Percentiles rank a stretch among this genome's conserved stretches.
phyloP scores from a whole-genome alignment of 1,140 invertebrate species.

The Bicyclus anynana region DNA sequence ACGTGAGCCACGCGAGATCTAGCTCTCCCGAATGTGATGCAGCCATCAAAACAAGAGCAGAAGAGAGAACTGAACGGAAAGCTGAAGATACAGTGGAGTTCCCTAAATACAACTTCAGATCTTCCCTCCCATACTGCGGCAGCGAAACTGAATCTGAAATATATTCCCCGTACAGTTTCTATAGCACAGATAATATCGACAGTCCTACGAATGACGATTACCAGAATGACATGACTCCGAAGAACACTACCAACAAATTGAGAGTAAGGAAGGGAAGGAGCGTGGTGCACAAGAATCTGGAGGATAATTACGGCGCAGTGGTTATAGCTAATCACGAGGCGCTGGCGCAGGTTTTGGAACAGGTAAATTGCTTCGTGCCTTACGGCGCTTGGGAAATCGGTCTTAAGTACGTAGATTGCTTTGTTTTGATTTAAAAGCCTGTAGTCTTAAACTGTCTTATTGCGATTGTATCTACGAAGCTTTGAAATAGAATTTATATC shows the following conservation, averaged over 20 bases:
- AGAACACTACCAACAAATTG: conserved; percentile 79
- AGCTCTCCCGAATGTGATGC: conserved; percentile 82
- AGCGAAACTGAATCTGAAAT: conserved; percentile 90
- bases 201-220: conserved; percentile 67
- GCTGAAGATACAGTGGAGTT: conserved; percentile 46
- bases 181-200: conserved; percentile 77
- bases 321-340: conserved; percentile 93
- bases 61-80: conserved; percentile 49
- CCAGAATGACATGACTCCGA: conserved; percentile 61
- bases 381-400: conserved; percentile 7
- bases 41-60: conserved; percentile 65
- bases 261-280: conserved; percentile 86
- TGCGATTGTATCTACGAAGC: not conserved
- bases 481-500: too few species aligned
- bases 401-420: conserved; percentile 3
- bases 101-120: conserved; percentile 64
- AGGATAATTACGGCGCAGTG: conserved; percentile 92
- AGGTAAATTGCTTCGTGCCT: conserved; percentile 76
- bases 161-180: conserved; percentile 88
- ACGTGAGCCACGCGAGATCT: conserved; percentile 78
- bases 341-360: conserved; percentile 88
- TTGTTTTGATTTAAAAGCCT: conserved; percentile 1
- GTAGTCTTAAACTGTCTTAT: not conserved
- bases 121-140: conserved; percentile 86
- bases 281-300: conserved; percentile 88